phyloP scores from a whole-genome alignment of 2,888 invertebrate species.

The Harpagoxenus sublaevis region DNA sequence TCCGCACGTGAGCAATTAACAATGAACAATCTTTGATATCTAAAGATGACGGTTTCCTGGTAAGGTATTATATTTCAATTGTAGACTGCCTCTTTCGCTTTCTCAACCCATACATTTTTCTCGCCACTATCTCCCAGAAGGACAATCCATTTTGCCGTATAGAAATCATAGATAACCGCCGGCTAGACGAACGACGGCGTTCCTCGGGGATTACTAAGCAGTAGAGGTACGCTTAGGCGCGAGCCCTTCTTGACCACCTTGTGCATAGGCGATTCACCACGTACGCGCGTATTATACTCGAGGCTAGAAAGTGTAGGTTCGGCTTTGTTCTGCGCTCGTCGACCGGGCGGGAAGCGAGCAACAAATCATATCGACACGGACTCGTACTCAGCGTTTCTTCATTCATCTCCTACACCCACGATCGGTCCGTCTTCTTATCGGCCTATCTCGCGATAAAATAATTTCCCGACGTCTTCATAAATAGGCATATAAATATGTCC shows the following conservation, averaged over 20 bases:
- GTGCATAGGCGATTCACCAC: conserved; percentile 8
- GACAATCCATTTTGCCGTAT: conserved; percentile 26
- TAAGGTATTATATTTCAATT: conserved; percentile 23
- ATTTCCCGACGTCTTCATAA: conserved; percentile 63
- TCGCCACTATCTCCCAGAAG: conserved; percentile 1
- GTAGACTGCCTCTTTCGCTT: conserved; percentile 6
- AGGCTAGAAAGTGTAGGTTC: conserved; percentile 56
- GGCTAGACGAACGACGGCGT: conserved; percentile 25
- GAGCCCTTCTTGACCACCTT: conserved; percentile 25
- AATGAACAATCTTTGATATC: conserved; percentile 10
- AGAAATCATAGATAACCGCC: conserved; percentile 36
- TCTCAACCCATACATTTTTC: conserved; percentile 25
- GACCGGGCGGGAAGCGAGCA: conserved; percentile 54
- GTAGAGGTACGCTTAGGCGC: neutral
- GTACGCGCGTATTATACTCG: conserved; percentile 38
- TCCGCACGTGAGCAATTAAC: conserved; percentile 16
- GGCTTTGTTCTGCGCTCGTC: conserved; percentile 58
- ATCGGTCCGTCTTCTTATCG: conserved; percentile 62
- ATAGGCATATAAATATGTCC: conserved; percentile 6
- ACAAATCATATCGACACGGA: conserved; percentile 74
- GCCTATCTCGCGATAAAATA: conserved; percentile 40
- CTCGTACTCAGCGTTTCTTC: conserved; percentile 61
- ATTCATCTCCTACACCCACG: conserved; percentile 64
- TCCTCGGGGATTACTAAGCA: conserved; percentile 43
- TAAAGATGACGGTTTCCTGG: conserved; percentile 3